These are phyloP conservation scores for Hydrolagus affinis DNA, from an alignment of 2,113 vertebrate species.

Conservation along the genomic window DNA sequence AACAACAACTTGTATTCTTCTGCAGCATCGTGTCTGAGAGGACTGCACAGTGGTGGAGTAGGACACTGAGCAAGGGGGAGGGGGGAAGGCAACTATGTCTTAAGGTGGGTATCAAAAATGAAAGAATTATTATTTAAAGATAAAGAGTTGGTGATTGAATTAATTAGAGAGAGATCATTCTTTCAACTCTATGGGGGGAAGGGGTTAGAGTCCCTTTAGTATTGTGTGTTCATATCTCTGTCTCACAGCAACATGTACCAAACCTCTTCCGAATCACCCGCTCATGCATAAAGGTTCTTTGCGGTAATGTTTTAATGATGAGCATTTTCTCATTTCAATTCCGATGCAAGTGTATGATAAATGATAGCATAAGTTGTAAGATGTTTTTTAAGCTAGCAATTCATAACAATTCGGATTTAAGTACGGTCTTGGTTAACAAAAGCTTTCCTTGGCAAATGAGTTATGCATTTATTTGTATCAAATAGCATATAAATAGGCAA, in stretches of 20 bases:
- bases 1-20: too few species aligned
- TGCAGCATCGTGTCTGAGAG: too few species aligned
- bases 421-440: slow-evolving; percentile 1
- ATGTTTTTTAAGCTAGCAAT: not conserved
- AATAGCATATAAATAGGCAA: not conserved
- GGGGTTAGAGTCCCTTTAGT: too few species aligned
- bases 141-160: too few species aligned
- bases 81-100: too few species aligned
- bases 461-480: slow-evolving; percentile 6
- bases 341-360: not conserved
- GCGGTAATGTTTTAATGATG: not conserved
- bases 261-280: not conserved
- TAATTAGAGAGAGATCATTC: too few species aligned
- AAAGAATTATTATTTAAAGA: too few species aligned
- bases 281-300: not conserved
- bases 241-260: not conserved
- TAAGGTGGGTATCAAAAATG: too few species aligned
- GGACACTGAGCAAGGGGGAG: too few species aligned
- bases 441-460: not conserved
- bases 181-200: too few species aligned
- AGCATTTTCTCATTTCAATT: slow-evolving; percentile 20
- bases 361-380: not conserved
- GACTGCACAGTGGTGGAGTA: too few species aligned
- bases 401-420: slow-evolving; percentile 11
- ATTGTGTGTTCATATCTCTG: too few species aligned